These are phyloP conservation scores for Micropterix aruncella DNA, from an alignment of 2,888 invertebrate species.

Conservation along the genomic window DNA sequence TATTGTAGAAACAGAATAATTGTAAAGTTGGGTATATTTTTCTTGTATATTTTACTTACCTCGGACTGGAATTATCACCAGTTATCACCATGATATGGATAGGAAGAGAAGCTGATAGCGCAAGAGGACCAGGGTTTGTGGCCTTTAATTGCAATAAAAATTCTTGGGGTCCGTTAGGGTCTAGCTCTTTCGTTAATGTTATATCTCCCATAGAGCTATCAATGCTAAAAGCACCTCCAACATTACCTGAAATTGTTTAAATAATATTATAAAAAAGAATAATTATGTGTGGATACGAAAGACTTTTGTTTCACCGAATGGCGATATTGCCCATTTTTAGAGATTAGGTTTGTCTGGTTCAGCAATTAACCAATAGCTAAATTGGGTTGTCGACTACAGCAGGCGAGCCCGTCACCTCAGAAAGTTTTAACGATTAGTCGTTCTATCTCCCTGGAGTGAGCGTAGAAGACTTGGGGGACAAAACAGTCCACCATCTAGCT, in stretches of 20 bases:
- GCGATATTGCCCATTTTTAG: not conserved
- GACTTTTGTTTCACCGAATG: conserved; percentile 2
- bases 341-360: too few species aligned
- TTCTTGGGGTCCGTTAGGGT: conserved; percentile 57
- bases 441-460: too few species aligned
- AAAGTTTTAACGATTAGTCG: too few species aligned
- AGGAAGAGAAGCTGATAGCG: conserved; percentile 61
- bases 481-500: too few species aligned
- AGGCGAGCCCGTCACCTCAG: too few species aligned
- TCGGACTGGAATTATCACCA: conserved; percentile 77
- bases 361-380: too few species aligned
- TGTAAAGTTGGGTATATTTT: conserved; percentile 9
- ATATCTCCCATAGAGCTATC: conserved; percentile 68
- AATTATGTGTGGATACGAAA: too few species aligned
- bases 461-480: too few species aligned
- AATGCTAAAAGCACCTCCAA: conserved; percentile 74
- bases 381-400: too few species aligned
- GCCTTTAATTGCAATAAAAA: conserved; percentile 78
- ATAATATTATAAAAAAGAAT: conserved; percentile 1
- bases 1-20: not conserved
- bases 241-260: conserved; percentile 52
- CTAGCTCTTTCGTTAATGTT: conserved; percentile 56
- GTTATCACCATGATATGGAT: conserved; percentile 80
- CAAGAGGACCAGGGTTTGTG: conserved; percentile 62
- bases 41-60: conserved; percentile 20